phyloP scores from a whole-genome alignment of 2,113 vertebrate genomes.

The Prunella himalayana region DNA sequence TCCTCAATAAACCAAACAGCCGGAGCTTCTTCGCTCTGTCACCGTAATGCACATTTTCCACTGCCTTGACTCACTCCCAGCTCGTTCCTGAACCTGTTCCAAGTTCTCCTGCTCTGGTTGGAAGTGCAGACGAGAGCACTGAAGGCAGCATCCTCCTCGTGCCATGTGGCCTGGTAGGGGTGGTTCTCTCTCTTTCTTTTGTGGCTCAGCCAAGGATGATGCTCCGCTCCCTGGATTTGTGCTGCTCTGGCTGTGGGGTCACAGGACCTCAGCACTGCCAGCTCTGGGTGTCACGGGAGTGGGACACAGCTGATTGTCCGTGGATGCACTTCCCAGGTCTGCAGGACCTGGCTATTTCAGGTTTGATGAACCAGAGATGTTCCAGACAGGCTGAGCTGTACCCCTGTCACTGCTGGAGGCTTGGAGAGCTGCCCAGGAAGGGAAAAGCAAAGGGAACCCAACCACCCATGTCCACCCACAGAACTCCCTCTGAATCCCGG shows the following conservation, averaged over 20 bases:
- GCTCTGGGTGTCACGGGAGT: accelerated
- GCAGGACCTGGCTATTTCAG: accelerated
- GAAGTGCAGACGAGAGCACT: neutral
- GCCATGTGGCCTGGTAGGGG: neutral
- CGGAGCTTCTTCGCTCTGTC: constrained; percentile 50
- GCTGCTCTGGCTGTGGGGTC: neutral
- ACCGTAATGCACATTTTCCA: constrained; percentile 55
- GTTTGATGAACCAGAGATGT: neutral
- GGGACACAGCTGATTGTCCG: accelerated
- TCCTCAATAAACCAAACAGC: constrained; percentile 56
- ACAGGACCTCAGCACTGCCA: neutral
- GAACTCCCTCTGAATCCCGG: neutral
- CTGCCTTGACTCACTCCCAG: constrained; percentile 51
- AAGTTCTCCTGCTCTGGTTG: constrained; percentile 5
- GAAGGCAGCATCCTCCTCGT: neutral
- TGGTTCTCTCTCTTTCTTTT: neutral
- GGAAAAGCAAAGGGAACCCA: neutral
- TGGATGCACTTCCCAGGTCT: neutral
- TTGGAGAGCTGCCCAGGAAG: neutral
- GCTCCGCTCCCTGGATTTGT: neutral
- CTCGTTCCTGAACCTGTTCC: constrained; percentile 36
- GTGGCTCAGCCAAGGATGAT: neutral
- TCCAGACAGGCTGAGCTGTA: neutral
- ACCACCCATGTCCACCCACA: neutral
- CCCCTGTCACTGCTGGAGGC: neutral